These are phyloP conservation scores for Fissipunctia ypsillon DNA, from an alignment of 2,888 invertebrate genomes.

Conservation along the genomic window DNA sequence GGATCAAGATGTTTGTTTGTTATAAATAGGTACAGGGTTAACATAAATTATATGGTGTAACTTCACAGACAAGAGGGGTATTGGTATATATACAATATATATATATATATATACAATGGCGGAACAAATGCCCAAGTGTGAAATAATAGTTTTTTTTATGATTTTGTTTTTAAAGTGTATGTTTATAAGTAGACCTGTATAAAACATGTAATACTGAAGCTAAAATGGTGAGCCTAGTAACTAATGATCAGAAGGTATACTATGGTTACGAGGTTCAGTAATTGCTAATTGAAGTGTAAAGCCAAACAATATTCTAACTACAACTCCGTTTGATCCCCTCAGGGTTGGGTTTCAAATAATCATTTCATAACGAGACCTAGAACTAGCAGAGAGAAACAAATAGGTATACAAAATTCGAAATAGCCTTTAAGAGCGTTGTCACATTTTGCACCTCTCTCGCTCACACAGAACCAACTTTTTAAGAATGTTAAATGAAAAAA, in stretches of 20 bases:
- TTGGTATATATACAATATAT: too few relatives aligned
- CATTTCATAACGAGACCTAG: conserved; percentile 11
- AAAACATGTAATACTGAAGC: neutral
- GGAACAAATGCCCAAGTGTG: too few relatives aligned
- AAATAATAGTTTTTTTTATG: too few relatives aligned
- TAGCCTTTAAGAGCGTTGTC: too few relatives aligned
- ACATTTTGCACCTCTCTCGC: too few relatives aligned
- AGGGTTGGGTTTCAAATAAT: conserved; percentile 10
- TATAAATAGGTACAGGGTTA: neutral
- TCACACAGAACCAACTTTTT: too few relatives aligned
- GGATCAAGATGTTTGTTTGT: conserved; percentile 33
- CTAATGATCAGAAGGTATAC: neutral
- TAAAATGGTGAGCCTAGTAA: neutral
- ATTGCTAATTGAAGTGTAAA: conserved; percentile 27
- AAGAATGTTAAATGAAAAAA: too few relatives aligned
- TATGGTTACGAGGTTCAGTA: conserved; percentile 22
- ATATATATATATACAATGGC: too few relatives aligned
- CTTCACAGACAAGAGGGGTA: neutral
- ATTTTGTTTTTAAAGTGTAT: too few relatives aligned
- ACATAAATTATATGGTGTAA: neutral
- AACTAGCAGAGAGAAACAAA: conserved; percentile 1
- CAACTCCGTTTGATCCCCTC: neutral
- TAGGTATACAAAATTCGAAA: neutral
- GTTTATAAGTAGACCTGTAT: too few relatives aligned
- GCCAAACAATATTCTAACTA: conserved; percentile 32